Percentiles rank a stretch among this genome's conserved stretches.
Evolutionary conservation across 1,140 invertebrate genomes (phyloP).

Genomic region (Drosophila yakuba): DNA sequence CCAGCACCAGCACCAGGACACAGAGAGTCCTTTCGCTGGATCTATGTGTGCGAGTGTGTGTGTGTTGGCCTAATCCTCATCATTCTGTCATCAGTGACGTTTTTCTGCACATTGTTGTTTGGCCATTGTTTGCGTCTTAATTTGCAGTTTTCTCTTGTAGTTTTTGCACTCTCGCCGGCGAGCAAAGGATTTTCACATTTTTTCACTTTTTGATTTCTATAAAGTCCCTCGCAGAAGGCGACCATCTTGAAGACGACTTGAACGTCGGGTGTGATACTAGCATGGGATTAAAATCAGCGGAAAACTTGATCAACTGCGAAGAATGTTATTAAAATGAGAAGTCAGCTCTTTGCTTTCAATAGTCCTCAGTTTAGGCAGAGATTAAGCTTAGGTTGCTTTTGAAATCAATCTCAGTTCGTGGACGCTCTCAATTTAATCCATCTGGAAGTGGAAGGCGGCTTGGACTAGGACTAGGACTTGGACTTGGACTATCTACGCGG

Average conservation of each 20-base stretch:
- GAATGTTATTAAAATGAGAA: no score
- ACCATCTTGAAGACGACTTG: not conserved
- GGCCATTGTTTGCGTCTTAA: constrained; percentile 73
- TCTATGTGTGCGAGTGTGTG: constrained; percentile 13
- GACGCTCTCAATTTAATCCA: not conserved
- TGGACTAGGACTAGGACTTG: not conserved
- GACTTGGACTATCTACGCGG: not conserved
- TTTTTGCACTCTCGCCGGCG: constrained; percentile 45
- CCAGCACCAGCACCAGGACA: constrained; percentile 47
- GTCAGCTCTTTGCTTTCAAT: no score
- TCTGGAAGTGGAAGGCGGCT: not conserved
- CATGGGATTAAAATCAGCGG: not conserved
- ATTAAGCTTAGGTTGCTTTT: no score
- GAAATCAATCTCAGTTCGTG: not conserved
- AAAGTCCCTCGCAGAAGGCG: constrained; percentile 7
- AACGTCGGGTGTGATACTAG: constrained; percentile 1
- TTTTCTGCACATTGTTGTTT: constrained; percentile 80
- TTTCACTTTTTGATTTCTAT: constrained; percentile 70
- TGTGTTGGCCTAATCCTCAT: constrained; percentile 80
- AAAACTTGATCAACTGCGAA: not conserved
- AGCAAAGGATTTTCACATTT: constrained; percentile 66
- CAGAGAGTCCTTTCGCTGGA: constrained; percentile 11
- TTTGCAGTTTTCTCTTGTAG: constrained; percentile 68
- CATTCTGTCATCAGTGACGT: constrained; percentile 84
- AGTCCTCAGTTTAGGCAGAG: not conserved